Evolutionary conservation across 2,797 vertebrate genomes (phyloP).

Genomic region (Sciurus carolinensis): DNA sequence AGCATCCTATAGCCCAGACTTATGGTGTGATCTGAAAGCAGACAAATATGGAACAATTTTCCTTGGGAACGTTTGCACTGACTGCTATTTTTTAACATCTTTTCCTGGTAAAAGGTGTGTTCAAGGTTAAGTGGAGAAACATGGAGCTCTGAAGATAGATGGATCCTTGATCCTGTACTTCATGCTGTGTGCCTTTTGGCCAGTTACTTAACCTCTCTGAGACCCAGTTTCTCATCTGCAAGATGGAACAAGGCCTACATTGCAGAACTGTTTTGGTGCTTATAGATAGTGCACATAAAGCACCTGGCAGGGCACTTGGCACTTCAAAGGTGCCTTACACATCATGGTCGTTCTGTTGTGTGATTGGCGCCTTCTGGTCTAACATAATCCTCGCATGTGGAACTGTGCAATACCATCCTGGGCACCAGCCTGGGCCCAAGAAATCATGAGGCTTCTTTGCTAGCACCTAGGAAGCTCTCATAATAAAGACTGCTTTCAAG

Average conservation of each 20-base stretch:
- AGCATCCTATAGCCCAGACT: background rate
- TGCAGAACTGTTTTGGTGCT: background rate
- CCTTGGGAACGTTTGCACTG: background rate
- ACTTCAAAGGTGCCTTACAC: background rate
- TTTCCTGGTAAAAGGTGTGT: background rate
- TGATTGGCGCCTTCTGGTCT: background rate
- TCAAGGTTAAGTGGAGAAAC: background rate
- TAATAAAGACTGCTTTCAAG: background rate
- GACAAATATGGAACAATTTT: background rate
- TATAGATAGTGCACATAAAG: fast-evolving
- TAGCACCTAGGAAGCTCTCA: background rate
- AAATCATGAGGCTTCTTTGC: background rate
- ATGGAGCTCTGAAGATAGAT: background rate
- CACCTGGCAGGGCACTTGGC: background rate
- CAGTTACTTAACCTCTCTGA: background rate
- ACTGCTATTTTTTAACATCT: background rate
- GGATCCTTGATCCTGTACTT: background rate
- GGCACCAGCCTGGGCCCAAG: background rate
- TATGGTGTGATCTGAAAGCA: background rate
- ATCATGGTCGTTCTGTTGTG: background rate
- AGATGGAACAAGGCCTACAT: background rate
- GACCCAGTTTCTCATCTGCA: background rate
- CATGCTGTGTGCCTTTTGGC: background rate
- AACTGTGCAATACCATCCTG: background rate
- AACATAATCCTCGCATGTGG: fast-evolving